Percentiles rank a stretch among this genome's conserved stretches.
Conservation (phyloP, 2,888 invertebrate species). For the Pachydiplax longipennis region DNA sequence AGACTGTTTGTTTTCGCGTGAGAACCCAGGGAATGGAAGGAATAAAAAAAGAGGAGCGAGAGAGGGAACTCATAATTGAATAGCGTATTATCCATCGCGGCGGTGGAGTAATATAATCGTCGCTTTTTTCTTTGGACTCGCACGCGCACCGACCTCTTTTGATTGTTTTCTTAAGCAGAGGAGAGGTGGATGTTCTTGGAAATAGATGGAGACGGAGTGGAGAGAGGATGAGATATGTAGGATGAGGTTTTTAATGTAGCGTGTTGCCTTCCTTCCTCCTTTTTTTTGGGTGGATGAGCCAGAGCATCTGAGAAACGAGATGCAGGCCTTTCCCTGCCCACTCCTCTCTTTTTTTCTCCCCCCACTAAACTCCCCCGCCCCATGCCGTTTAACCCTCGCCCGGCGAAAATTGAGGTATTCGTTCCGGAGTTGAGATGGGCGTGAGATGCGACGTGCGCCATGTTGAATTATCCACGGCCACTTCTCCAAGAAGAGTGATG, state of each 20-base stretch:
- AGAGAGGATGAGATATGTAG: neutral
- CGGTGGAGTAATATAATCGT: neutral
- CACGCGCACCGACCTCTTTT: neutral
- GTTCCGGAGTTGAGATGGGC: neutral
- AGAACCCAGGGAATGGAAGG: neutral
- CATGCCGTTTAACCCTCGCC: neutral
- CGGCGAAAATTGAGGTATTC: neutral
- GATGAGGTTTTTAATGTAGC: neutral
- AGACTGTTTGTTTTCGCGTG: neutral
- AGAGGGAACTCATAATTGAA: neutral
- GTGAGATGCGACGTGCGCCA: neutral
- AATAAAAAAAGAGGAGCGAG: neutral
- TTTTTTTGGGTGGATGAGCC: neutral
- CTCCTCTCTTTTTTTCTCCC: neutral
- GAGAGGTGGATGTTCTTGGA: neutral
- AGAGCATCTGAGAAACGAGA: neutral
- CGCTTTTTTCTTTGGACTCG: neutral
- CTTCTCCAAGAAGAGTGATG: neutral
- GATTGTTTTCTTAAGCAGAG: neutral
- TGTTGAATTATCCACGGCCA: constrained; percentile 13
- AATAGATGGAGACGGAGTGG: neutral
- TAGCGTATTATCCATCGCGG: neutral
- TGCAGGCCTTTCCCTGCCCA: neutral
- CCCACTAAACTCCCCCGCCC: neutral
- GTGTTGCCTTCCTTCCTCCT: neutral